Percentiles rank a stretch among this genome's conserved stretches.
Conservation (phyloP, 1,140 invertebrate species). For the Eciton burchellii region DNA sequence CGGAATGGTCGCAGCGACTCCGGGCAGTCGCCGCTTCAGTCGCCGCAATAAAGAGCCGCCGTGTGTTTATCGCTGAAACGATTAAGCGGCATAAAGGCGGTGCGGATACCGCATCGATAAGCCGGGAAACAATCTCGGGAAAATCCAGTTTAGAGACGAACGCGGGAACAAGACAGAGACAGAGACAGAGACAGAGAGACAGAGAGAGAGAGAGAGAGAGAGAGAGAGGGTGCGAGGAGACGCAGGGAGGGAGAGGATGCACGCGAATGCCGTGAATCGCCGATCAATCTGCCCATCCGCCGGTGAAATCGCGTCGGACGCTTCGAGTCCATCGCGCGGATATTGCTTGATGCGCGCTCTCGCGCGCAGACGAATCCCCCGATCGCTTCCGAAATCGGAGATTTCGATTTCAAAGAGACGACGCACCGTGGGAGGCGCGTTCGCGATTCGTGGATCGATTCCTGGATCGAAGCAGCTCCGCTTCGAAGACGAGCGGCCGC, state of each 20-base stretch:
- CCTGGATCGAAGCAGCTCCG: constrained; percentile 4
- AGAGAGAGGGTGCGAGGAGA: too few relatives aligned
- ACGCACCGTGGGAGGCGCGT: too few relatives aligned
- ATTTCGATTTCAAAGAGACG: constrained; percentile 23
- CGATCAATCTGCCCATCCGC: constrained; percentile 41
- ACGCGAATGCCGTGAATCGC: constrained; percentile 25
- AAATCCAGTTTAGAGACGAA: constrained; percentile 24
- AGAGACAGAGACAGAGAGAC: too few relatives aligned
- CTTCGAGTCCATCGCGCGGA: constrained; percentile 28
- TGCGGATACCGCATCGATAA: constrained; percentile 20
- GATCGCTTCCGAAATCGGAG: not conserved
- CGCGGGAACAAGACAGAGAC: too few relatives aligned
- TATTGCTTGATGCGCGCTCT: constrained; percentile 44
- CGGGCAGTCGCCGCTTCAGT: too few relatives aligned
- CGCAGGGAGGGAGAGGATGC: too few relatives aligned
- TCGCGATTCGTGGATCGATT: constrained; percentile 16
- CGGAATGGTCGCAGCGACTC: too few relatives aligned
- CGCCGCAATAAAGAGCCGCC: constrained; percentile 23
- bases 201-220: too few relatives aligned
- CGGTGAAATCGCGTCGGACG: constrained; percentile 29
- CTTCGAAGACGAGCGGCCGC: constrained; percentile 28
- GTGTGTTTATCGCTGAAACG: constrained; percentile 43
- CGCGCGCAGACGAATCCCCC: not conserved
- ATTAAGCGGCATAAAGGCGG: constrained; percentile 41
- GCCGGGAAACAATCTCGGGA: constrained; percentile 5